Evolutionary conservation across 2,888 invertebrate species (phyloP), one percentile per base, ranked within the genome.

Genomic region (Acleris sparsana): DNA sequence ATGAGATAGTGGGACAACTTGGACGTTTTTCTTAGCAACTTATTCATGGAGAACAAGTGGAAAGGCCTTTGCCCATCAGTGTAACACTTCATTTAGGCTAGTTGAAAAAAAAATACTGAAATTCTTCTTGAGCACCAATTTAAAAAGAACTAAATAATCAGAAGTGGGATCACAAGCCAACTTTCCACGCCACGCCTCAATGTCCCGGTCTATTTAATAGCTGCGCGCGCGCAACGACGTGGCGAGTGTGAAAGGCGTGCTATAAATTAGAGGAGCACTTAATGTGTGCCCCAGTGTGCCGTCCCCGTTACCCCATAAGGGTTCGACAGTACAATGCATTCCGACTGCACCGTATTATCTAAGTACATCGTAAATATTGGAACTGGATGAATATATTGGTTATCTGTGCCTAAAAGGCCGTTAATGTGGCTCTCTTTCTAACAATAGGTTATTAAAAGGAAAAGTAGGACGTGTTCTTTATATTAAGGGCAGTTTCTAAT

Each of bases 171-270:
- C 7, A 2, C 13, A 46, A 46, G 7, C 46, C 17, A 46, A 16
- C n/a, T 46, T 46, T 16, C 46, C 16, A 46, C 7, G 16, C 17
- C 46, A 55, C 39, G 20, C 53, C 33, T 39, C 55, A 43, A 55
- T 55, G 55, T 55, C 43, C 53, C 43, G 39, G 55, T 39, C 55
- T 55, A 55, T 55, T 55, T 53, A 39, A 53, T 33, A 53, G 18
- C 18, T 55, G 55, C 55, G 55, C 55, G 43, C 55, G 55, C 55
- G 39, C 39, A 53, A 55, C 43, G 55, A 43, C 16, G 46, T 46
- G 46, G 57, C 57, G 22, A 57, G 57, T 57, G 57, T 46, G 57
- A 57, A 55, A 55, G 55, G 55, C 43, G 43, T 43, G 20, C 55
- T 55, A 43, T 57, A 46, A 57, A 57, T 57, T 57, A 57, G 46